Conservation (phyloP, 1,140 invertebrate species). For the Tetranychus urticae region DNA sequence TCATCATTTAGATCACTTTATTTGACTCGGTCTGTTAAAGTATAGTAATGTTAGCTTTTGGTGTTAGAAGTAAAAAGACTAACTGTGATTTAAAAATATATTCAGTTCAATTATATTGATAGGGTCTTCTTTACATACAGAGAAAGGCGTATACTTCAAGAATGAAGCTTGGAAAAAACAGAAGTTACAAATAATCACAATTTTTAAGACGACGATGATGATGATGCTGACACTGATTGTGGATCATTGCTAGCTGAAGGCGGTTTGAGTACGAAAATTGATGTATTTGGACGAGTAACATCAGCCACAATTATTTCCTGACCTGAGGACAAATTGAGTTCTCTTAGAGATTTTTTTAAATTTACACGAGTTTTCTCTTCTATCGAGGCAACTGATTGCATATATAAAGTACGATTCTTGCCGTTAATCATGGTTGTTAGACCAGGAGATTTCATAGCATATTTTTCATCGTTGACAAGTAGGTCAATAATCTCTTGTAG, state of each 20-base stretch:
- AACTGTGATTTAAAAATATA: too few relatives aligned
- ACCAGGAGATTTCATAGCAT: conserved; percentile 39
- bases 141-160: too few relatives aligned
- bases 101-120: too few relatives aligned
- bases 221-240: neutral
- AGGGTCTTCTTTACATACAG: too few relatives aligned
- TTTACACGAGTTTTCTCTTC: conserved; percentile 58
- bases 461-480: conserved; percentile 42
- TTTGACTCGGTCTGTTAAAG: too few relatives aligned
- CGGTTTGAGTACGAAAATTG: conserved; percentile 24
- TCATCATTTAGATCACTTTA: too few relatives aligned
- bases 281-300: conserved; percentile 54
- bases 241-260: neutral
- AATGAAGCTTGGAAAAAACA: too few relatives aligned
- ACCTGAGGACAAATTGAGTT: conserved; percentile 55
- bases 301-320: conserved; percentile 69
- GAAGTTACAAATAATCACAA: too few relatives aligned
- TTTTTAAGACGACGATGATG: too few relatives aligned
- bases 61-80: too few relatives aligned
- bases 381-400: conserved; percentile 64
- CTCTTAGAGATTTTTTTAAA: conserved; percentile 55
- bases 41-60: too few relatives aligned
- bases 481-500: conserved; percentile 58
- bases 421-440: conserved; percentile 51
- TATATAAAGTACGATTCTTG: conserved; percentile 74